Conservation (phyloP, 2,113 vertebrate species). For the Caretta caretta region DNA sequence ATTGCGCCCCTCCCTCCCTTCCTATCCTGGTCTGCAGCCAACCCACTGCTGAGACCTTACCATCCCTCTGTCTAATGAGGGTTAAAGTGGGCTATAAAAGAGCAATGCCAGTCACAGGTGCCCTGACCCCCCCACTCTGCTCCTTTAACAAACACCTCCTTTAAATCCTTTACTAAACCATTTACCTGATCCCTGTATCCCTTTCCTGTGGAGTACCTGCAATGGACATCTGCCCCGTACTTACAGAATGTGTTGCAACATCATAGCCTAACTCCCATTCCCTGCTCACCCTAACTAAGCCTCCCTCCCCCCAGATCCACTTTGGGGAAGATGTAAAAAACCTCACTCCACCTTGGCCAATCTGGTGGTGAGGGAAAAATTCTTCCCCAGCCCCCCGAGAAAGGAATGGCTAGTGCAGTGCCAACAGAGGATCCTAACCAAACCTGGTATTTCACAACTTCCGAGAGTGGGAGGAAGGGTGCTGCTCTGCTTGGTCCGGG, state of each 20-base stretch:
- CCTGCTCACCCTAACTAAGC: not conserved
- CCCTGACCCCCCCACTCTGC: not conserved
- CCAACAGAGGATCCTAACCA: too few relatives aligned
- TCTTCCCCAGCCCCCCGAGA: not conserved
- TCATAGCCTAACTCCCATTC: not conserved
- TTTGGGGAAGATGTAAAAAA: not conserved
- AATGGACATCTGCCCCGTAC: not conserved
- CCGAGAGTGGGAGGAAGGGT: not conserved
- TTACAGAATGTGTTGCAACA: not conserved
- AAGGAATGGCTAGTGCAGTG: not conserved
- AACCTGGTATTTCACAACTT: not conserved
- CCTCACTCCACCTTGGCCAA: not conserved
- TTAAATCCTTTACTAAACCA: not conserved
- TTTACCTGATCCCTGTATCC: not conserved
- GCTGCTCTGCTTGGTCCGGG: not conserved
- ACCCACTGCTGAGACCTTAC: not conserved
- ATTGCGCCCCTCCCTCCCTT: not conserved
- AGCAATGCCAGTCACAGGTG: not conserved
- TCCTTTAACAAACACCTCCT: not conserved
- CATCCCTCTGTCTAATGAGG: not conserved
- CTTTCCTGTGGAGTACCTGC: not conserved
- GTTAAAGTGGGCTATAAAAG: not conserved
- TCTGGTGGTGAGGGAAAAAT: not conserved
- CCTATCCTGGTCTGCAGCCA: not conserved
- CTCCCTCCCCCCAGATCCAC: not conserved